Percentiles rank a stretch among this genome's conserved stretches.
phyloP scores from a whole-genome alignment of 2,797 vertebrate species.

The Etheostoma nigrum region DNA sequence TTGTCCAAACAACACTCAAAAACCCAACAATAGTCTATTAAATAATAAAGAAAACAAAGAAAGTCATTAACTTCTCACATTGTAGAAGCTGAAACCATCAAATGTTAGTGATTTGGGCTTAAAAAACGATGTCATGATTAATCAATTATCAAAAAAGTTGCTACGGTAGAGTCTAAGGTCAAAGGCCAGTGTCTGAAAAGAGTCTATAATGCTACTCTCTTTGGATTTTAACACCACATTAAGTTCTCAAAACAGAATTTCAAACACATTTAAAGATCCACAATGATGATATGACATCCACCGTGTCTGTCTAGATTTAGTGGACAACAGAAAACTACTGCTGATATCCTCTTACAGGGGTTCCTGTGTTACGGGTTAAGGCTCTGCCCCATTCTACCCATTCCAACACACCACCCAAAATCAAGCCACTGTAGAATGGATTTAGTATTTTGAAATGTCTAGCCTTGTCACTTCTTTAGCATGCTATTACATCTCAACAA shows the following conservation, averaged over 20 bases:
- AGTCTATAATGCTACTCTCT: not conserved
- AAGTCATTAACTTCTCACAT: not conserved
- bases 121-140: not conserved
- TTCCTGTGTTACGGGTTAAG: conserved; percentile 30
- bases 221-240: not conserved
- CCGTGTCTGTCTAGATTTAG: not conserved
- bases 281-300: not conserved
- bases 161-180: not conserved
- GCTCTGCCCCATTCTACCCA: conserved; percentile 60
- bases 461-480: not conserved
- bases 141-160: not conserved
- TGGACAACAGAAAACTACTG: conserved; percentile 1
- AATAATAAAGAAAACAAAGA: not conserved
- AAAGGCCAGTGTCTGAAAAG: not conserved
- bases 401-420: conserved; percentile 39
- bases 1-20: not conserved
- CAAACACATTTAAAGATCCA: conserved; percentile 2
- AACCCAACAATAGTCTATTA: not conserved
- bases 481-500: not conserved
- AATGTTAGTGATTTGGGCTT: not conserved
- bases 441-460: conserved; percentile 4
- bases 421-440: conserved; percentile 20
- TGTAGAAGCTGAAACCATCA: not conserved
- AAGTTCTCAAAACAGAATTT: not conserved
- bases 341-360: conserved; percentile 2